Evolutionary conservation across 2,888 invertebrate genomes (phyloP), one percentile per base, ranked within the genome.

Genomic region (Drosophila lutescens): DNA sequence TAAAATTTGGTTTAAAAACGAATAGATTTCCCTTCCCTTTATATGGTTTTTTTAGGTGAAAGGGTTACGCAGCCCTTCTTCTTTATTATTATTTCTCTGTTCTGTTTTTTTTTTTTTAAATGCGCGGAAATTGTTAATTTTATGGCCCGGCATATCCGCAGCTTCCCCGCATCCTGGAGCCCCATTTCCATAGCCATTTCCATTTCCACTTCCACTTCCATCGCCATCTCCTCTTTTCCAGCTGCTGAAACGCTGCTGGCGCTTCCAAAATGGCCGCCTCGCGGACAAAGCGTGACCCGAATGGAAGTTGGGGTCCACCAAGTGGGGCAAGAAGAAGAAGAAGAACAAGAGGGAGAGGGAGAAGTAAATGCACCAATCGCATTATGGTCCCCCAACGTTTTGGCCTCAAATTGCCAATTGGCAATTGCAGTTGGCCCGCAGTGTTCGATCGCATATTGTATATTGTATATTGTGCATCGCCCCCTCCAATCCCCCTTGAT

Each of bases 301-400:
- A 26, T 23, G 20, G 17, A n/a, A 15, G 17, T 26, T 26, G 46
- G 46, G n/a, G 47, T 9, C 30, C 47, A 30, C 47, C 30, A 23
- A 23, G 23, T 23, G 23, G 23, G 23, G 23, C 23, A 23, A 23
- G 23, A 23, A 23, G 20, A 20, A 20, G 20, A 20, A 20, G 20
- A 20, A 20, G 20, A 3, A 26, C 0, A 26, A 30, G 8, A 30
- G 2, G 8, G 8, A 30, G 30, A 8, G 30, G 30, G 30, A 30
- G 77, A 85, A 77, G 78, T 88, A 86, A 88, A 81, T 87, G 88
- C 87, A 80, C 88, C 88, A 88, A 87, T 87, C 84, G 85, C 84
- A 86, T 86, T 86, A 84, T 84, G 82, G 82, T 79, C 79, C 68
- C 71, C 70, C 79, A 80, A 67, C 82, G 85, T 80, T 83, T 83